These are phyloP conservation scores for Haemorhous mexicanus DNA, from an alignment of 2,113 vertebrate genomes.

Conservation along the genomic window DNA sequence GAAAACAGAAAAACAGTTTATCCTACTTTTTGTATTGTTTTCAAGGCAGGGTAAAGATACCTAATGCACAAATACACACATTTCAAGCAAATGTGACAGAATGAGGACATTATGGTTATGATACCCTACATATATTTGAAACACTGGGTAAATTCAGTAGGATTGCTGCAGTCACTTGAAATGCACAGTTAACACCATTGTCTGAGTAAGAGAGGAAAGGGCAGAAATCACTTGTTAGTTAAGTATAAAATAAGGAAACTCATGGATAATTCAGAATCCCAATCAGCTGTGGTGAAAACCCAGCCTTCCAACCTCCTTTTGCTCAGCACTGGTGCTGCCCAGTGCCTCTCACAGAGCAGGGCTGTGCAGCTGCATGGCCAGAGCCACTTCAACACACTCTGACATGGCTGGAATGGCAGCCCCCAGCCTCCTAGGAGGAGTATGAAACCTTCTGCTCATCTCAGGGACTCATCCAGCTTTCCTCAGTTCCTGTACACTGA, in stretches of 20 bases:
- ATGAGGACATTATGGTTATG: slow-evolving; percentile 42
- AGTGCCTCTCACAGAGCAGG: not conserved
- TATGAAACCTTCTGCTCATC: not conserved
- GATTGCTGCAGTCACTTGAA: not conserved
- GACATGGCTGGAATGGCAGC: not conserved
- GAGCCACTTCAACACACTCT: no score
- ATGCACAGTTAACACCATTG: not conserved
- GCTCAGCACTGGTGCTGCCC: fast-evolving
- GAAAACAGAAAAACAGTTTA: not conserved
- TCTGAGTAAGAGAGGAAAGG: not conserved
- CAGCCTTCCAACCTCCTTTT: not conserved
- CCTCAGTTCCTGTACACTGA: not conserved
- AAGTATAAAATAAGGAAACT: not conserved
- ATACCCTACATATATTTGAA: not conserved
- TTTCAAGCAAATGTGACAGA: slow-evolving; percentile 68
- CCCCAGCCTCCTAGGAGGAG: not conserved
- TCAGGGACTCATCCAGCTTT: not conserved
- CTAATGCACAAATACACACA: slow-evolving; percentile 42
- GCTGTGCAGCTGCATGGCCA: fast-evolving
- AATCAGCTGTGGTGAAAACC: fast-evolving
- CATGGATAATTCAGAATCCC: not conserved
- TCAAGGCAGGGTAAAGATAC: slow-evolving; percentile 19
- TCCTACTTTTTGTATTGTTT: not conserved
- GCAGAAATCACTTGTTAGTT: not conserved
- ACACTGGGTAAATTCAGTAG: slow-evolving; percentile 20